Percentiles rank a stretch among this genome's conserved stretches.
Conservation (phyloP, 2,888 invertebrate species). For the Fragum fragum region DNA sequence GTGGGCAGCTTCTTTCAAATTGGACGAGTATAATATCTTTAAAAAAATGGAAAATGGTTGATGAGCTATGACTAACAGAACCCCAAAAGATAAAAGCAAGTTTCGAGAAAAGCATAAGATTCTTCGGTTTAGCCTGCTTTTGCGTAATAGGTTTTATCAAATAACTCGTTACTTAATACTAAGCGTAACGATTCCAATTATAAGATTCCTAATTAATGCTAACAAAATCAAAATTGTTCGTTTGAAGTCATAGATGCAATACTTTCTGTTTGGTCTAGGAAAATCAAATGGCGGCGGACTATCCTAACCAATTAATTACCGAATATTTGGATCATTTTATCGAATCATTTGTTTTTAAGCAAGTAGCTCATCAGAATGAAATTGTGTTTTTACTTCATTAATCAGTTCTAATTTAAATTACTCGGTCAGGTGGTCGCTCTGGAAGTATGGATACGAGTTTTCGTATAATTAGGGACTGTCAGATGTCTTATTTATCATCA, state of each 20-base stretch:
- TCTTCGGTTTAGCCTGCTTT: no score
- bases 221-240: background rate
- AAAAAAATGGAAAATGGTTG: no score
- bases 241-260: background rate
- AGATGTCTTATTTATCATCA: no score
- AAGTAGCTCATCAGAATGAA: background rate
- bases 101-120: no score
- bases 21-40: no score
- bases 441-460: background rate
- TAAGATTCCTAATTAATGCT: background rate
- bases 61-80: no score
- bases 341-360: background rate
- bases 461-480: no score
- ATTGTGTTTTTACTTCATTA: background rate
- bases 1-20: no score
- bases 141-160: no score
- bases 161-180: background rate
- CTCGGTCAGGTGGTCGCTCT: background rate
- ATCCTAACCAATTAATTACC: background rate
- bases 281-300: background rate
- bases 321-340: background rate
- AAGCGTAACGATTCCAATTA: background rate
- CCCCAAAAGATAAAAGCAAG: no score
- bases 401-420: background rate
- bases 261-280: background rate